Evolutionary conservation across 2,113 vertebrate species (phyloP).

Genomic region (Paracanthobrama guichenoti): DNA sequence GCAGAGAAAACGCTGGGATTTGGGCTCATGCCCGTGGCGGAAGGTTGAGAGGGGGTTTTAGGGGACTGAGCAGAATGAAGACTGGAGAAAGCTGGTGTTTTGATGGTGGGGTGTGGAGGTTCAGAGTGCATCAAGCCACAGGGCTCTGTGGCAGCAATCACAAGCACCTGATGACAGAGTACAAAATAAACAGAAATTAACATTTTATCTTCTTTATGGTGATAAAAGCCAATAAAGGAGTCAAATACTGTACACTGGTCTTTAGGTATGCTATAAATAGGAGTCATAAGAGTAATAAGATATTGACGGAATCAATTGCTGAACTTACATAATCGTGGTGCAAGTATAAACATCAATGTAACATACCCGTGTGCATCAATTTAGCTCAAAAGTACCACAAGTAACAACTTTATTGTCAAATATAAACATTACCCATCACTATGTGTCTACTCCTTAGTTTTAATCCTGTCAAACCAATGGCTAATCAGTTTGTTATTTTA

Average conservation of each 20-base stretch:
- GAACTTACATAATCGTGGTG: not conserved
- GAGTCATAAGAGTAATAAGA: not conserved
- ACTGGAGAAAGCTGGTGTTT: not conserved
- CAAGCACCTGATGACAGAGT: slow-evolving; percentile 65
- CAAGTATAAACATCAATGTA: not conserved
- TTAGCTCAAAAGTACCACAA: not conserved
- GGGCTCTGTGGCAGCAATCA: slow-evolving; percentile 71
- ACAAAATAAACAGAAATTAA: not conserved
- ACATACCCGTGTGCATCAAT: too few species aligned
- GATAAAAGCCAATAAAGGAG: not conserved
- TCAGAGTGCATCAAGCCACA: slow-evolving; percentile 61
- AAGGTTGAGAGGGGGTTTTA: rapidly evolving
- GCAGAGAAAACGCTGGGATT: not conserved
- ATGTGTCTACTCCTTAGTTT: not conserved
- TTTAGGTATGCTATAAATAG: not conserved
- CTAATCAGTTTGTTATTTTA: too few species aligned
- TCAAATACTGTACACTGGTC: not conserved
- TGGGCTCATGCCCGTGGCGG: not conserved
- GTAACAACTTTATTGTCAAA: not conserved
- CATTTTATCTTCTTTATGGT: not conserved
- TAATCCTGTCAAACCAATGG: not conserved
- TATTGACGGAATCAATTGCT: not conserved
- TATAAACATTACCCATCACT: not conserved
- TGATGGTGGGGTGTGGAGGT: slow-evolving; percentile 48
- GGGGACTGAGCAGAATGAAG: slow-evolving; percentile 10